Base-by-base conservation (phyloP, 2,888 invertebrate species). In the Cremastinae sp. region DNA sequence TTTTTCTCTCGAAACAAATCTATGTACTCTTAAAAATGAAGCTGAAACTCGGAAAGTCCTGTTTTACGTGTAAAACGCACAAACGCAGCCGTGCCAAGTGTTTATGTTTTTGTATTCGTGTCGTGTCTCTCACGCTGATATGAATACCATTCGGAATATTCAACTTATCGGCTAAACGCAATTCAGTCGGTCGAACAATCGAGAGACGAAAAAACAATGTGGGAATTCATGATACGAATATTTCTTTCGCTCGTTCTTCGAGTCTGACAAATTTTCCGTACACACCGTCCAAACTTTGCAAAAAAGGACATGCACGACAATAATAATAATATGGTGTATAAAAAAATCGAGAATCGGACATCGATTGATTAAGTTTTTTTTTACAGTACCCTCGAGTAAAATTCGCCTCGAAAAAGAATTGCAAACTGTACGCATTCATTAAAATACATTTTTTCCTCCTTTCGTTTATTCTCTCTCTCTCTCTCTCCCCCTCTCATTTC, bases 111-210 rank as follows among this genome's bases (percentile, higher is more conserved):
- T 10, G 2, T 61, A n/a, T 41, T 10, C 28, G 14, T 55, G 20
- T 8, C 22, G 37, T 68, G 41, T 69, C 10, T 64, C 66, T 35
- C 78, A 80, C 80, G 78, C 78, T 85, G 83, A 84, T 84, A 85
- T 84, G 83, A 83, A 84, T 84, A 83, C n/a, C 80, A 84, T 84
- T 85, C 82, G n/a, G 81, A 80, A 83, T 81, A 82, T 83, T 81
- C 80, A 83, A 84, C 80, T 84, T 83, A 83, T 82, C 62, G 78
- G 82, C 81, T 84, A 84, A n/a, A 28, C 28, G 28, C 28, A 28
- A 28, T 3, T 28, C 28, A 28, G 5, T 28, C 28, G 28, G 2
- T 28, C 28, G 28, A 28, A 3, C 79, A 82, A 81, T 56, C 73
- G 76, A 55, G 70, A 79, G 75, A 80, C 77, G 39, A 76, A 79